phyloP scores from a whole-genome alignment of 2,113 vertebrate genomes.

The Grammomys surdaster region DNA sequence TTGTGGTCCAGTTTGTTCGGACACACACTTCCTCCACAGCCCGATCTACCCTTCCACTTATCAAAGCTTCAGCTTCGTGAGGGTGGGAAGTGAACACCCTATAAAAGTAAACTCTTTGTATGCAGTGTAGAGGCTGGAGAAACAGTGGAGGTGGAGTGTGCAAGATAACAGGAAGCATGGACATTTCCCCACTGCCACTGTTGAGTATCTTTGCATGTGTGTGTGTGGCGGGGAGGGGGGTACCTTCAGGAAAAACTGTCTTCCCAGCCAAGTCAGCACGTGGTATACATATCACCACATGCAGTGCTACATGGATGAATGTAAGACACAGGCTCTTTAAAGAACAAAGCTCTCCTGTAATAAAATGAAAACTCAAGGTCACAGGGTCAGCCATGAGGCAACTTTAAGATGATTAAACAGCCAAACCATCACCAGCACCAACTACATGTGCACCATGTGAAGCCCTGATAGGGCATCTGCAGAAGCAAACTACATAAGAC shows the following conservation, averaged over 20 bases:
- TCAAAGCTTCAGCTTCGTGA: background rate
- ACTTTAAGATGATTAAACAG: constrained; percentile 15
- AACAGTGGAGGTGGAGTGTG: background rate
- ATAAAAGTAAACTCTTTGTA: background rate
- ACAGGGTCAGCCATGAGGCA: background rate
- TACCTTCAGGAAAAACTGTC: constrained; percentile 10
- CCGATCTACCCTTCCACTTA: background rate
- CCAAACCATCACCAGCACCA: background rate
- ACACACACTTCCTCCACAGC: background rate
- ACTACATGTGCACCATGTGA: background rate
- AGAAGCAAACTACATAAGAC: background rate
- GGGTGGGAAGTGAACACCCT: constrained; percentile 9
- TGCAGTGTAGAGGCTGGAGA: background rate
- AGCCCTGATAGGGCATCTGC: background rate
- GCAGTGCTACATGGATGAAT: background rate
- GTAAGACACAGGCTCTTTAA: background rate
- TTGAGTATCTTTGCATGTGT: background rate
- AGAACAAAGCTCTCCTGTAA: background rate
- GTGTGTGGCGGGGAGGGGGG: background rate
- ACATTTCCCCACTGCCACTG: background rate
- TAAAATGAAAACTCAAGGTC: constrained; percentile 47
- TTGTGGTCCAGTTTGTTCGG: constrained; percentile 11
- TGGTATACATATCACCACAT: background rate
- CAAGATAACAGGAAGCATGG: background rate
- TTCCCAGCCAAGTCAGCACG: background rate